Evolutionary conservation across 37 sponge, comb jelly and placozoan species (phyloP).

Genomic region (Beroe forskalii): DNA sequence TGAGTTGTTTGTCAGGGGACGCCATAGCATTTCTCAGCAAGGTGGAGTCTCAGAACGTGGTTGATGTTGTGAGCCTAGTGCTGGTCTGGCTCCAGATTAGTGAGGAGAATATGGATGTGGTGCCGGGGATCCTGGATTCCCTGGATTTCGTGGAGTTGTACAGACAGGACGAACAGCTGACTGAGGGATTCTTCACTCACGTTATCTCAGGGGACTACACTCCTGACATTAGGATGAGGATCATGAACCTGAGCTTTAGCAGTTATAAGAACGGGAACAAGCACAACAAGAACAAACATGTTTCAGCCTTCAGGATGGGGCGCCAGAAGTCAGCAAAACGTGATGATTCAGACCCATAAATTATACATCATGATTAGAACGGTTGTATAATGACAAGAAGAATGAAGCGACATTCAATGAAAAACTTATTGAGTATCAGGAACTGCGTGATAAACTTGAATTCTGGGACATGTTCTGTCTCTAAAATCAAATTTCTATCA

Average conservation of each 20-base stretch:
- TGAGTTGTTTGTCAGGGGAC: neutral
- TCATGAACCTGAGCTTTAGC: slow-evolving; percentile 27
- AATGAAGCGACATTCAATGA: no score
- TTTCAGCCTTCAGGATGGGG: neutral
- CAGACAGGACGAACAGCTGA: neutral
- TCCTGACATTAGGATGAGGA: slow-evolving; percentile 29
- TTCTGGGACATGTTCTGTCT: no score
- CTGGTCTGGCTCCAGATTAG: neutral
- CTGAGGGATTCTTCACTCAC: slow-evolving; percentile 19
- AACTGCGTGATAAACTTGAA: no score
- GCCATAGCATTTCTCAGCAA: neutral
- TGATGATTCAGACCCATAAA: neutral
- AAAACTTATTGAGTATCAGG: no score
- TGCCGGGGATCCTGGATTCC: neutral
- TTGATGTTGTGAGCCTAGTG: neutral
- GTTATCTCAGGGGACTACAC: neutral
- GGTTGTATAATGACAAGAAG: no score
- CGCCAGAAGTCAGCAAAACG: neutral
- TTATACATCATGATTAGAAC: no score
- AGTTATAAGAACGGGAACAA: neutral
- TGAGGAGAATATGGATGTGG: slow-evolving; percentile 4
- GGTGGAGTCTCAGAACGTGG: neutral
- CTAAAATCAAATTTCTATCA: no score
- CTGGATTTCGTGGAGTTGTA: slow-evolving; percentile 2
- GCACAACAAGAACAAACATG: neutral